phyloP scores from a whole-genome alignment of 2,797 vertebrate species.

The Lutjanus campechanus region DNA sequence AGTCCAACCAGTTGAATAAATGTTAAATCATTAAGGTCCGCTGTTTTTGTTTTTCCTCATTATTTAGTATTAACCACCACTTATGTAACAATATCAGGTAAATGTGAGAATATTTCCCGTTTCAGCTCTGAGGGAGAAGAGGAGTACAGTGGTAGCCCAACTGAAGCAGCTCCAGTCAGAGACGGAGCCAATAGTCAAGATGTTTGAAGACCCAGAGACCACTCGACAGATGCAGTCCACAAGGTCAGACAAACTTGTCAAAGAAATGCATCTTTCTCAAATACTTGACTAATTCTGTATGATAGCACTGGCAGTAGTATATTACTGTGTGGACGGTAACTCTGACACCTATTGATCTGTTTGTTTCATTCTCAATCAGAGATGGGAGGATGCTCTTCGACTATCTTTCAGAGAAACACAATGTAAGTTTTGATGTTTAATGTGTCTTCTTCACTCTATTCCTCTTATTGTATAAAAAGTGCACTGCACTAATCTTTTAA shows the following conservation, averaged over 20 bases:
- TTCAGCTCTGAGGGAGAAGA: constrained; percentile 93
- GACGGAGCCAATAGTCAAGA: constrained; percentile 95
- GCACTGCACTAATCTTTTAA: neutral
- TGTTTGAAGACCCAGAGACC: constrained; percentile 97
- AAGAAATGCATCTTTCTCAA: neutral
- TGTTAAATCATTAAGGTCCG: neutral
- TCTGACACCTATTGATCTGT: constrained; percentile 1
- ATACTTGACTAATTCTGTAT: neutral
- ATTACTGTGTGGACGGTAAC: neutral
- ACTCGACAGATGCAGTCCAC: constrained; percentile 93
- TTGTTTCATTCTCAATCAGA: constrained; percentile 74
- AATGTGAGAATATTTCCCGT: neutral
- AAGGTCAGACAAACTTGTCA: constrained; percentile 30
- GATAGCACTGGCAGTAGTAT: neutral
- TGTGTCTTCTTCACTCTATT: fast-evolving
- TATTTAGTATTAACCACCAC: neutral
- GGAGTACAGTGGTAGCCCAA: constrained; percentile 93
- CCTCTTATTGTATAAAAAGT: neutral
- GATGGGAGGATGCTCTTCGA: constrained; percentile 97
- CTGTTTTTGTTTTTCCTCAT: neutral
- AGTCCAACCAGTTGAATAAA: neutral
- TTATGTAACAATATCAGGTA: neutral
- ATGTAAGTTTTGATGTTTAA: constrained; percentile 85
- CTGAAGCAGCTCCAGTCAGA: constrained; percentile 96
- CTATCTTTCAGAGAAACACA: constrained; percentile 95